Evolutionary conservation across 2,113 vertebrate species (phyloP), one percentile per base, ranked within the genome.

Genomic region (Lepidothrix coronata): DNA sequence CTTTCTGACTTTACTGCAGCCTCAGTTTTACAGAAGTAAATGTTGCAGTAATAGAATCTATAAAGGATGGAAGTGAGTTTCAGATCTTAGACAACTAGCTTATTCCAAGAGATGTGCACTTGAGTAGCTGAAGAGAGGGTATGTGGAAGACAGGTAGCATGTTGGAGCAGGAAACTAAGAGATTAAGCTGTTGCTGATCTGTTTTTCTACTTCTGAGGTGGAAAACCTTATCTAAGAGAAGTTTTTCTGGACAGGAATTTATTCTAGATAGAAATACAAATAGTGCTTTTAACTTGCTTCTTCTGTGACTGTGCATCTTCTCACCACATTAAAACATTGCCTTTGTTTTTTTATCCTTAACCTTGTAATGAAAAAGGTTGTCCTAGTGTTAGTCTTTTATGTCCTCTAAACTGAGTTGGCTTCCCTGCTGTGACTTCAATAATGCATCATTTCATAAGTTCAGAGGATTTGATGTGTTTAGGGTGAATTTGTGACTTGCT

Each of bases 341-440:
- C 44, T 95, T 76, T 94, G 58, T 43, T 68, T 95, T 61, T 95
- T 78, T 57, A 93, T 88, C 67, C 14, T n/a, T 95, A 96, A 86
- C 88, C 75, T 97, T 95, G 70, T 96, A 90, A 91, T 91, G 74
- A 83, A 88, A 96, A 96, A 93, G 14, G 48, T 96, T 94, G 37
- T 94, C 93, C 73, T 73, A 82, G 85, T 65, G 76, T 44, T 81
- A 30, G 75, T 88, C 87, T 97, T 97, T 97, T 70, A 83, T 97
- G 85, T 96, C 67, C 62, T 91, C 59, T 94, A 88, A 94, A 85
- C 94, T 13, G 72, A 97, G 93, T 88, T 93, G 80, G 78, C 78
- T 95, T 91, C 66, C 96, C 96, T 91, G 85, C 96, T 97, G 96
- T 83, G 97, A 90, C 82, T 97, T 98, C 95, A 97, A 44, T 97